These are phyloP conservation scores for Lasioglossum morio DNA, from an alignment of 2,888 invertebrate species.

Conservation along the genomic window DNA sequence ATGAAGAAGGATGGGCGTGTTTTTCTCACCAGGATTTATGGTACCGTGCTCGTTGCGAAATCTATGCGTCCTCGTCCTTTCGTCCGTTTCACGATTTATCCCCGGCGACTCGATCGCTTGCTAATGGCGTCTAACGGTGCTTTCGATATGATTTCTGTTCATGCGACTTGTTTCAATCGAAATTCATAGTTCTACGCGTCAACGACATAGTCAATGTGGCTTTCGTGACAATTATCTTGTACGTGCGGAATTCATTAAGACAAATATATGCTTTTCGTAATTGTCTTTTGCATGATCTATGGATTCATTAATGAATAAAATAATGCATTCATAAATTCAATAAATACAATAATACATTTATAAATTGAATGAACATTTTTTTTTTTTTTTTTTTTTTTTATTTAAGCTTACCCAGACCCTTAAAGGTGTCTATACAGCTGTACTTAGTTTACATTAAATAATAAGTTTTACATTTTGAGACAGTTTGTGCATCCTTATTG, in stretches of 20 bases:
- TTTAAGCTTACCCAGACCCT: too few relatives aligned
- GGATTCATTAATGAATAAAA: too few relatives aligned
- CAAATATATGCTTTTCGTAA: too few relatives aligned
- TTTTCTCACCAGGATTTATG: conserved; percentile 61
- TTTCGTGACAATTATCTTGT: neutral
- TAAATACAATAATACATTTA: too few relatives aligned
- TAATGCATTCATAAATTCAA: too few relatives aligned
- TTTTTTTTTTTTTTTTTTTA: too few relatives aligned
- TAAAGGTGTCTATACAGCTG: too few relatives aligned
- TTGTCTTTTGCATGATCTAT: too few relatives aligned
- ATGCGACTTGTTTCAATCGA: neutral
- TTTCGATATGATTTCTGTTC: conserved; percentile 1
- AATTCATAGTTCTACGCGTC: neutral
- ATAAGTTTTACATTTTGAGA: too few relatives aligned
- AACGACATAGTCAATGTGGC: neutral
- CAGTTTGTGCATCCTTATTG: too few relatives aligned
- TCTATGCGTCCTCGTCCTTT: conserved; percentile 51
- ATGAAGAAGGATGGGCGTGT: conserved; percentile 64
- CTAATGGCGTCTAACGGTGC: conserved; percentile 37
- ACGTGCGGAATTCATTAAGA: neutral
- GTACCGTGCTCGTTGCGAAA: conserved; percentile 51
- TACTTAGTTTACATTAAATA: too few relatives aligned
- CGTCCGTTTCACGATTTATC: conserved; percentile 30
- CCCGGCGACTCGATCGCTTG: conserved; percentile 8
- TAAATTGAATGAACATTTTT: too few relatives aligned